Percentiles rank a stretch among this genome's conserved stretches.
phyloP scores from a whole-genome alignment of 2,113 vertebrate genomes.

The Psettodes erumei region DNA sequence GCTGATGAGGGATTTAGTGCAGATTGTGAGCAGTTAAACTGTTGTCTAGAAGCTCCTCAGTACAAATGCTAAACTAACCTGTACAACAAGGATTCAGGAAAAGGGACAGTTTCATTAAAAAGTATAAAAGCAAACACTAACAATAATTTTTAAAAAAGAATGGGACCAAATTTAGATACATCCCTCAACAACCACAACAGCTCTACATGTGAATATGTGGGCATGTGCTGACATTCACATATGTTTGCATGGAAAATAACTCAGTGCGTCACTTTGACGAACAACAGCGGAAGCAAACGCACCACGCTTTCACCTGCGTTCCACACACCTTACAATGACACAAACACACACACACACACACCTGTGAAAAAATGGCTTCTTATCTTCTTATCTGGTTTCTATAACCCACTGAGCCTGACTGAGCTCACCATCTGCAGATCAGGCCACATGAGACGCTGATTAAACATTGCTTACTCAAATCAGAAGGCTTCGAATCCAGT shows the following conservation, averaged over 20 bases:
- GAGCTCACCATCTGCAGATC: conserved; percentile 17
- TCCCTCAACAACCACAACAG: neutral
- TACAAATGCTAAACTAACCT: neutral
- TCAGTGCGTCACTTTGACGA: conserved; percentile 3
- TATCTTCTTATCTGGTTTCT: too few relatives aligned
- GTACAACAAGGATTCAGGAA: neutral
- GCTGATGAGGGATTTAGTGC: conserved; percentile 15
- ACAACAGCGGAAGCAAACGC: neutral
- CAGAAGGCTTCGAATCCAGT: conserved; percentile 8
- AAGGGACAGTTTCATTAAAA: neutral
- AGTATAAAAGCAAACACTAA: neutral
- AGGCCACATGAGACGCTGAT: too few relatives aligned
- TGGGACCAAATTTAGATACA: neutral
- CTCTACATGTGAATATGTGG: neutral
- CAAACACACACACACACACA: conserved; percentile 4
- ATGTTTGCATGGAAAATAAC: conserved; percentile 26
- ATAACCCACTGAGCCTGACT: too few relatives aligned
- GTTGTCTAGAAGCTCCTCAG: neutral
- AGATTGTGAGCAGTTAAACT: neutral
- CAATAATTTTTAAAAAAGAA: neutral
- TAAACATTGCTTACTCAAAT: conserved; percentile 48
- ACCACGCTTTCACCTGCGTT: neutral
- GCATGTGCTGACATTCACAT: neutral
- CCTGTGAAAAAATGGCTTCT: conserved; percentile 17
- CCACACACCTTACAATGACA: neutral